Base-by-base conservation (phyloP, 2,113 vertebrate genomes). In the Corydoras maculifer region DNA sequence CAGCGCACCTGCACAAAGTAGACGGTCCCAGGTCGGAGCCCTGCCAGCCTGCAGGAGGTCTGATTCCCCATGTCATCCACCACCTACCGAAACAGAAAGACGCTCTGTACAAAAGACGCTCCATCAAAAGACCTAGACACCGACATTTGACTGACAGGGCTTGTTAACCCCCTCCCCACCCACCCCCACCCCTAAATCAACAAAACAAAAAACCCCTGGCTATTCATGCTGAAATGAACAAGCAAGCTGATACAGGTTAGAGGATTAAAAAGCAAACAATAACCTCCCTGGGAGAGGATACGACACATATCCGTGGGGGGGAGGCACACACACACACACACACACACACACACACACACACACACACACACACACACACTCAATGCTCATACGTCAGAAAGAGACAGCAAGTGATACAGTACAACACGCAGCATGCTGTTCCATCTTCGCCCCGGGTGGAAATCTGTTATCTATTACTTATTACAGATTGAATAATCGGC, bases 1-100 rank as follows among this genome's bases (percentile, higher is more conserved):
- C 95, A 99, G 25, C 96, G 95, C 32, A 99, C 94, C 86, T 98
- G 96, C 60, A 99, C 96, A 29, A 99, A 99, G 84, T 99, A 99
- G 12, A 99, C 95, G 0, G 96, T 98, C 73, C 96, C 95, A 0
- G 94, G 89, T 68, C 93, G 90, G 60, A 99, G 88, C 25, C 96
- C 96, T 0, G 96, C 96, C 82, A 99, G 82, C 62, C 95, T 91
- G 25, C 96, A 99, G 0, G 94, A 96, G 0, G 96, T 99, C 86
- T 98, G 94, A 83, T 99, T 99, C 72, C 96, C 94, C 53, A 97
- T 92, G 0, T 99, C 94, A 1, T 98, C 93, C 82, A 99, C 95
- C 43, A 99, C 93, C 96, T 99, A 83, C 5, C 10, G 0, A n/a
- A 12, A 60, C 9, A 50, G 32, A 67, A 58, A 72, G 49, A 80